Evolutionary conservation across 2,888 invertebrate species (phyloP), one percentile per base, ranked within the genome.

Genomic region (Eurytoma californica): DNA sequence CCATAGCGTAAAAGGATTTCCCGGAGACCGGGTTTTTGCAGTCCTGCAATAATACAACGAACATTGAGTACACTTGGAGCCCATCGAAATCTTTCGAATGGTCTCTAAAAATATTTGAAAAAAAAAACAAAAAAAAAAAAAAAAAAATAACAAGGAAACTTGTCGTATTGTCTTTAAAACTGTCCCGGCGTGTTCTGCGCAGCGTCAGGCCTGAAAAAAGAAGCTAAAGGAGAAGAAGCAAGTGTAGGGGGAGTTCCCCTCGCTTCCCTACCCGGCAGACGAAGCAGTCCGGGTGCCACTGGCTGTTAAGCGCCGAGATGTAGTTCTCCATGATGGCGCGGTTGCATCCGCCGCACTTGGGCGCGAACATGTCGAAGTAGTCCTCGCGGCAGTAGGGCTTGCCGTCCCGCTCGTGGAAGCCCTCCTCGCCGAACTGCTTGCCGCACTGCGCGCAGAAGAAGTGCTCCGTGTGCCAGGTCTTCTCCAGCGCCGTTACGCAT

Each of bases 221-320:
- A 30, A 39, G 0, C 12, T 14, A 73, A 51, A 30, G n/a, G 20
- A 20, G 39, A 69, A 39, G 55, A 49, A 55, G 20, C 30, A 14
- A 28, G 14, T 7, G 61, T 5, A n/a, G 14, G 1, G 51, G 18
- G 24, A 28, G 28, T 39, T 39, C 39, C 39, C 39, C 39, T 39
- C 39, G 39, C 39, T 3, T 39, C 5, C 96, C 93, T 93, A 99
- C 98, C 95, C 97, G 95, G 94, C 99, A 99, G 84, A 98, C 97
- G 92, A 99, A 99, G 92, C 99, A 99, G 89, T 98, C 97, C 13
- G 98, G 95, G 91, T 99, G 99, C 98, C 99, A 99, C 91, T 99
- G 98, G 83, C 96, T 95, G 91, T 97, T 97, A 84, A 99, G 93
- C 72, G 98, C 99, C 49, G 98, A 98, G 90, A 99, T 98, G 91